Evolutionary conservation across 2,113 vertebrate species (phyloP), one percentile per base, ranked within the genome.

Genomic region (Sardina pilchardus): DNA sequence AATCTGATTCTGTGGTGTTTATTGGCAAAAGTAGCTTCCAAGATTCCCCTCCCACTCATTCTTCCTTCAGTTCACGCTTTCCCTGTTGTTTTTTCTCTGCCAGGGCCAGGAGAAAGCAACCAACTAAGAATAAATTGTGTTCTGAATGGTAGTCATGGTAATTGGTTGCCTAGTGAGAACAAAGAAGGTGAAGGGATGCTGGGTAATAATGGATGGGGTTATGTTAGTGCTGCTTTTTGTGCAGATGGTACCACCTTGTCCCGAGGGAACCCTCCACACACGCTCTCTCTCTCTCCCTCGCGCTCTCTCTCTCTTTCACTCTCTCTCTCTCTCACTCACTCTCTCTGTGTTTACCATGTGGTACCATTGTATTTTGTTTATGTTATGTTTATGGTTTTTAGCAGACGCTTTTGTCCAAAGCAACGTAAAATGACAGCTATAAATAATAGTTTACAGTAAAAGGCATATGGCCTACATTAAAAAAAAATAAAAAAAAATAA

Each of bases 111-210:
- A 24, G 53, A 24, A 21, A 78, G 30, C 34, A 16, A 78, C 10
- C 14, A 34, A 17, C 71, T 78, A 78, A 78, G 34, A 36, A 75
- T 75, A 75, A 78, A 36, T 36, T n/a, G 39, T 8, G 56, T 84
- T 26, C 88, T 83, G 85, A 75, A 80, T 78, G 86, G 93, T 94
- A 93, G 89, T 91, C 88, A 93, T 93, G 50, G 93, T 78, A 59
- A 93, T 82, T 26, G 71, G 89, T 90, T 91, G 90, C 92, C 90
- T 91, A 85, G 86, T 82, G 89, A 88, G 86, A 85, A 42, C 36
- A 6, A 53, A 16, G 86, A 87, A 81, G 50, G 84, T 87, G 90
- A 91, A 92, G 83, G 91, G 90, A 91, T 92, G 80, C 83, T 56
- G 81, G 48, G 53, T 92, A 89, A 92, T 89, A 16, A 83, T 83